Percentiles rank a stretch among this genome's conserved stretches.
Conservation (phyloP, 2,797 vertebrate species). For the Eulemur mongoz region DNA sequence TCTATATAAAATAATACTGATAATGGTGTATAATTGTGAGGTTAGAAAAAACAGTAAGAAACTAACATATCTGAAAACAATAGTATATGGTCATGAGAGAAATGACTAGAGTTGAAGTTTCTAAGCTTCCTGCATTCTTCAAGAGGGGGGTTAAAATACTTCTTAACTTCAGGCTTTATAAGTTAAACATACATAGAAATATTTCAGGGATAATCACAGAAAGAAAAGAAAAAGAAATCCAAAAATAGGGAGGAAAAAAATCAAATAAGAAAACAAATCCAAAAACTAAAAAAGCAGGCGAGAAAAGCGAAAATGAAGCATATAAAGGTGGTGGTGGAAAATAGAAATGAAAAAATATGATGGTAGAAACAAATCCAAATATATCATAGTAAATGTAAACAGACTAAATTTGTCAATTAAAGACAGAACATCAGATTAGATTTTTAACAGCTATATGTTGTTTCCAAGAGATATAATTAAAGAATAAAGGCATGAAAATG, state of each 20-base stretch:
- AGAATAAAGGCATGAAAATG: slow-evolving; percentile 46
- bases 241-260: slow-evolving; percentile 32
- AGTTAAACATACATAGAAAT: slow-evolving; percentile 48
- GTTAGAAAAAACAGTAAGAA: not conserved
- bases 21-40: not conserved
- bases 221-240: slow-evolving; percentile 45
- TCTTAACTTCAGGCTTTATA: slow-evolving; percentile 53
- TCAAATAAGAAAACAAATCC: slow-evolving; percentile 26
- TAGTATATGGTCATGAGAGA: slow-evolving; percentile 27
- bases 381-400: slow-evolving; percentile 50
- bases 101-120: slow-evolving; percentile 32
- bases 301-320: slow-evolving; percentile 49
- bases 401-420: slow-evolving; percentile 56
- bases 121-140: slow-evolving; percentile 36
- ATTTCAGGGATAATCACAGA: slow-evolving; percentile 46
- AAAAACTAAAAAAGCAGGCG: slow-evolving; percentile 46
- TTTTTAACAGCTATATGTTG: slow-evolving; percentile 44
- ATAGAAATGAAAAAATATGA: slow-evolving; percentile 44
- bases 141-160: slow-evolving; percentile 32
- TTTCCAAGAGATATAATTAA: slow-evolving; percentile 53
- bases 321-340: not conserved
- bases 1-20: slow-evolving; percentile 45
- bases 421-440: slow-evolving; percentile 43
- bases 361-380: slow-evolving; percentile 32
- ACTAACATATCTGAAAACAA: slow-evolving; percentile 44